Conservation (phyloP, 2,888 invertebrate species). For the Myopa testacea region DNA sequence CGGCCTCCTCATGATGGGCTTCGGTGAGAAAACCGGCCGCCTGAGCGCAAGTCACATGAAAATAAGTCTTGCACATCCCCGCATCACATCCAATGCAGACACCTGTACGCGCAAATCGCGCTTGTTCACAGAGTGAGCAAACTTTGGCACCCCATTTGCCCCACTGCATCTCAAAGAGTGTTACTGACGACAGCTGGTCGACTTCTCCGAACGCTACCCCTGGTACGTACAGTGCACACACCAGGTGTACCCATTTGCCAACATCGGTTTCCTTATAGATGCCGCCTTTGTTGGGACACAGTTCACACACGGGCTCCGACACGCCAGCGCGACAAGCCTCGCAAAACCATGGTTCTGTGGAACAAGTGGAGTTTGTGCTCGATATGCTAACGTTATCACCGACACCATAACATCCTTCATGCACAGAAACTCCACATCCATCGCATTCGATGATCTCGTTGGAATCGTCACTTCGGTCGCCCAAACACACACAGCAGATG, state of each 20-base stretch:
- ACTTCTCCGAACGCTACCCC: constrained; percentile 97
- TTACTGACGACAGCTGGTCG: constrained; percentile 90
- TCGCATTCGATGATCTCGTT: constrained; percentile 99
- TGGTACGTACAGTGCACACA: constrained; percentile 97
- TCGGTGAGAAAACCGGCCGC: constrained; percentile 92
- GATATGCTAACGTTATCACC: constrained; percentile 91
- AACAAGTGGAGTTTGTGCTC: constrained; percentile 92
- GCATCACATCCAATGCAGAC: constrained; percentile 98
- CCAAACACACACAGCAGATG: constrained; percentile 93
- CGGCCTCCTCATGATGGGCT: constrained; percentile 89
- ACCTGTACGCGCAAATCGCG: constrained; percentile 88
- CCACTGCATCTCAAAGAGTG: constrained; percentile 97
- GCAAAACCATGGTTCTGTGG: constrained; percentile 99
- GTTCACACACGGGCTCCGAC: constrained; percentile 89
- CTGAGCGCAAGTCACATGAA: constrained; percentile 98
- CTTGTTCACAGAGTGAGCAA: constrained; percentile 91
- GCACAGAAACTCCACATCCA: constrained; percentile 95
- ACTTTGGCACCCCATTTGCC: constrained; percentile 94
- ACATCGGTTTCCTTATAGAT: constrained; percentile 97
- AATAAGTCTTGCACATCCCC: constrained; percentile 96
- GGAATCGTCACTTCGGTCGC: constrained; percentile 90
- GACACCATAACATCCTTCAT: constrained; percentile 97
- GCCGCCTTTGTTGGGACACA: constrained; percentile 93
- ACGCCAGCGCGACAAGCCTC: constrained; percentile 96
- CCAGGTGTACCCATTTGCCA: constrained; percentile 97